phyloP scores from a whole-genome alignment of 2,888 invertebrate species.

The Archips crataeganus region DNA sequence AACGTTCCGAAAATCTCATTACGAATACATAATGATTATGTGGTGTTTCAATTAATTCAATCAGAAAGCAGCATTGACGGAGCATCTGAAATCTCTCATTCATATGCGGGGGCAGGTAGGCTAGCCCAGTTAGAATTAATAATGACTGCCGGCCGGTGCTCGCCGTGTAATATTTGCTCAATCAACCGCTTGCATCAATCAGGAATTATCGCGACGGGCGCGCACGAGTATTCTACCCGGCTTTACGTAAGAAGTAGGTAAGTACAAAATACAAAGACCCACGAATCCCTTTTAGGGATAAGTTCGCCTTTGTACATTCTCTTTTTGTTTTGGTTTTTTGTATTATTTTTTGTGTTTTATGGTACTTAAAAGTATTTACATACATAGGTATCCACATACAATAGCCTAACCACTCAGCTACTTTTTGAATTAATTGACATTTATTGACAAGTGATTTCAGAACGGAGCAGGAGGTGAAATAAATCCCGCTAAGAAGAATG shows the following conservation, averaged over 20 bases:
- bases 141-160: slow-evolving; percentile 45
- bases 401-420: too few species aligned
- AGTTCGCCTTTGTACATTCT: too few species aligned
- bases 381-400: too few species aligned
- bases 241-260: slow-evolving; percentile 21
- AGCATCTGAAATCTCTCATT: slow-evolving; percentile 67
- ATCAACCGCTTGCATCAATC: slow-evolving; percentile 54
- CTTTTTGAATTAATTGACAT: too few species aligned
- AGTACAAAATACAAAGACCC: background rate
- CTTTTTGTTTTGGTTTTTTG: too few species aligned
- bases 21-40: background rate
- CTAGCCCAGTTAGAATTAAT: slow-evolving; percentile 52
- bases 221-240: slow-evolving; percentile 14
- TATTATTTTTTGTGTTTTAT: too few species aligned
- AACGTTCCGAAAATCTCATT: background rate
- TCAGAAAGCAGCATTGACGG: slow-evolving; percentile 63
- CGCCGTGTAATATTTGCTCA: slow-evolving; percentile 62
- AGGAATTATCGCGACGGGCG: slow-evolving; percentile 51
- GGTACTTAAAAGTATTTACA: too few species aligned
- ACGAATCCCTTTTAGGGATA: too few species aligned
- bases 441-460: too few species aligned
- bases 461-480: too few species aligned
- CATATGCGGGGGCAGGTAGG: slow-evolving; percentile 60
- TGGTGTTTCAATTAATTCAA: slow-evolving; percentile 57
- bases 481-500: too few species aligned